Percentiles rank a stretch among this genome's conserved stretches.
Evolutionary conservation across 1,140 invertebrate species (phyloP).

Genomic region (Drosophila burlai): DNA sequence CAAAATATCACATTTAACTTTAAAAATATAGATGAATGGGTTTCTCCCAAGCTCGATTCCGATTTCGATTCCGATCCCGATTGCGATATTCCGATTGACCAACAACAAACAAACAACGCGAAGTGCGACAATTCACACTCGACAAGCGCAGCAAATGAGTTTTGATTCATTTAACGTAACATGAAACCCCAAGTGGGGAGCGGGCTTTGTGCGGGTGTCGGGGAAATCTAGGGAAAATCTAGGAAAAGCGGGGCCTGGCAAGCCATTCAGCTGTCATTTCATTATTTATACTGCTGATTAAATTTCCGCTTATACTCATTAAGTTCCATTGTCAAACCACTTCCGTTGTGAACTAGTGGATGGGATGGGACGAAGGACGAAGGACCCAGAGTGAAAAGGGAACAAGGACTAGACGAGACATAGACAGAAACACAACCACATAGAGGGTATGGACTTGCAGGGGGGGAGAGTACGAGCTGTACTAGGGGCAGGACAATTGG

Average conservation of each 20-base stretch:
- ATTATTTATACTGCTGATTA: slow-evolving; percentile 84
- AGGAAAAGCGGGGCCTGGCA: slow-evolving; percentile 16
- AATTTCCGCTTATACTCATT: slow-evolving; percentile 83
- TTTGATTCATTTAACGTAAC: slow-evolving; percentile 67
- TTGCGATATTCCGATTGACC: slow-evolving; percentile 48
- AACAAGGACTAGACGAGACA: slow-evolving; percentile 47
- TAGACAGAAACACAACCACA: slow-evolving; percentile 57
- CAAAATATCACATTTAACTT: too few relatives aligned
- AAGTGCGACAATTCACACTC: slow-evolving; percentile 45
- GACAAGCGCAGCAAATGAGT: slow-evolving; percentile 72
- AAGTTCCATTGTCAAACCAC: slow-evolving; percentile 81
- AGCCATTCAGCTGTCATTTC: slow-evolving; percentile 78
- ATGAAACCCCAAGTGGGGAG: slow-evolving; percentile 37
- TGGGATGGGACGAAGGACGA: background rate
- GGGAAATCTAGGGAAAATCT: slow-evolving; percentile 7
- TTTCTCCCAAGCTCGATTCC: background rate
- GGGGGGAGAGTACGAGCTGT: background rate
- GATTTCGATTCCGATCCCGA: slow-evolving; percentile 24
- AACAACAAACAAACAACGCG: slow-evolving; percentile 27
- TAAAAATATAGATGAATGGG: too few relatives aligned
- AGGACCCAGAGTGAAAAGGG: background rate
- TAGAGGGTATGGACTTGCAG: background rate
- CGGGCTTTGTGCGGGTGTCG: too few relatives aligned
- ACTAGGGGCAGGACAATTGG: background rate
- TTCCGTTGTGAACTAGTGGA: slow-evolving; percentile 51